Evolutionary conservation across 2,113 vertebrate genomes (phyloP), one percentile per base, ranked within the genome.

Genomic region (Amphilophus citrinellus): DNA sequence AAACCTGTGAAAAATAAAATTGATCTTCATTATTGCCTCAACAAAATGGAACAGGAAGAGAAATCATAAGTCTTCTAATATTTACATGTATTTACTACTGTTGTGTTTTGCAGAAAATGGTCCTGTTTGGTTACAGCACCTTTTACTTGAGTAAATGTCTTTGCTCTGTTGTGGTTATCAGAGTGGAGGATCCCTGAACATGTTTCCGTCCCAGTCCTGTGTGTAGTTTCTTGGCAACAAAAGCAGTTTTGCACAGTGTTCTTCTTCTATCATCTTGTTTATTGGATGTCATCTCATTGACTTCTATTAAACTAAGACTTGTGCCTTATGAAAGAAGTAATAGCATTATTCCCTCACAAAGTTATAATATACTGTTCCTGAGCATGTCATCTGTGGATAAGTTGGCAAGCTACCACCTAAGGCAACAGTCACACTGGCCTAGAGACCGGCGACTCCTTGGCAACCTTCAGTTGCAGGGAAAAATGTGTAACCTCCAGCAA

Each of bases 131-230:
- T 50, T 73, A 56, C 27, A 32, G 27, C 47, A 73, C 27, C 17
- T 56, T 73, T 73, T 56, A 73, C 68, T 56, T 73, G 18, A 73
- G 68, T 73, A 56, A 73, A 56, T 73, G 27, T 35, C 68, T 56
- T 35, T 56, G 68, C 53, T 73, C 47, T 73, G 18, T 10, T 20
- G 27, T 56, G 47, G 27, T 73, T 56, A 73, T 73, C 17, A 32
- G 6, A 27, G 53, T 73, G 47, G 68, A 32, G 47, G 27, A 73
- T 73, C 68, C 6, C 47, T 73, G 68, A 47, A 73, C 10, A 32
- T 53, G 24, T 53, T 73, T 53, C 10, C 24, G 32, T 5, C 66
- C 2, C 9, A 71, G 24, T 53, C 24, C 1, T 13, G 24, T 53
- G 66, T 71, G 44, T 71, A 71, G 24, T 50, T 71, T 53, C 66